Evolutionary conservation across 2,113 vertebrate species (phyloP).

Genomic region (Bambusicola thoracicus): DNA sequence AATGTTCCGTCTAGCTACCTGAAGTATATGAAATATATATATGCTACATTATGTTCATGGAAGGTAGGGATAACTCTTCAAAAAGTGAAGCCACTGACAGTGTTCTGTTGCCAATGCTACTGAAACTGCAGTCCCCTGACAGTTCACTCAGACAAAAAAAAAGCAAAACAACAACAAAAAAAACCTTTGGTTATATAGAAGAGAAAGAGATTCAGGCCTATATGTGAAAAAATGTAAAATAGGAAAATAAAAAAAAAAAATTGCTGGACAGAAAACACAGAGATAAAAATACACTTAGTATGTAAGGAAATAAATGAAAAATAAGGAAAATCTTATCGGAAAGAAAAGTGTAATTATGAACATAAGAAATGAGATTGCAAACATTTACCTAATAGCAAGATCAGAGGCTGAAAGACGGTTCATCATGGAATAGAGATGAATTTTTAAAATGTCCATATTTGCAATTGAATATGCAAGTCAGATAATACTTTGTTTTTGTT

Average conservation of each 20-base stretch:
- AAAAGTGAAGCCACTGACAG: not conserved
- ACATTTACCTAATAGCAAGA: not conserved
- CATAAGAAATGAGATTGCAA: not conserved
- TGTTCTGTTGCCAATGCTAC: not conserved
- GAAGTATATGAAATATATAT: not conserved
- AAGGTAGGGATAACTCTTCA: not conserved
- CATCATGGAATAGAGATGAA: not conserved
- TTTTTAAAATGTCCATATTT: not conserved
- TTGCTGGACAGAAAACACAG: not conserved
- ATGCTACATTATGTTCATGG: not conserved
- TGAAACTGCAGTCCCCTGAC: not conserved
- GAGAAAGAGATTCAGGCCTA: not conserved
- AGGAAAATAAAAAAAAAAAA: not conserved
- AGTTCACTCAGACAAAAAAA: not conserved
- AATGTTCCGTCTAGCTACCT: not conserved
- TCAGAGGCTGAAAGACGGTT: not conserved
- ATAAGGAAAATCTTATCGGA: not conserved
- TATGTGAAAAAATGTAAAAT: not conserved
- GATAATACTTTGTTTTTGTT: not conserved
- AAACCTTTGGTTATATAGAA: fast-evolving
- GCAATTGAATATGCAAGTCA: slow-evolving; percentile 4
- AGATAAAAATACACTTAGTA: not conserved
- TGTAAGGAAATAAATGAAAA: not conserved
- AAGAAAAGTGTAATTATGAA: not conserved
- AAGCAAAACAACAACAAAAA: not conserved